Evolutionary conservation across 2,888 invertebrate species (phyloP).

Genomic region (Dolomedes plantarius): DNA sequence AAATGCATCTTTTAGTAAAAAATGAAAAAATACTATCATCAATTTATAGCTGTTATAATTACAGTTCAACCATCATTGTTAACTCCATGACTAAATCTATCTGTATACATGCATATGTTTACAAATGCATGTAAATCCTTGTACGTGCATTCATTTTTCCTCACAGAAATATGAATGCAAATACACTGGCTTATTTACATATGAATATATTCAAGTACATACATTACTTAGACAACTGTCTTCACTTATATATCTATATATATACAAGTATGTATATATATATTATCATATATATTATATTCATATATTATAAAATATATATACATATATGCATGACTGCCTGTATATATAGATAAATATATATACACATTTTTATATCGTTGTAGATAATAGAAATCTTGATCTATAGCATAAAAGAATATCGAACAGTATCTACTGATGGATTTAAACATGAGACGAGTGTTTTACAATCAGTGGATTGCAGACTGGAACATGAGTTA

Average conservation of each 20-base stretch:
- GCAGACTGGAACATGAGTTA: neutral
- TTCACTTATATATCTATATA: slow-evolving; percentile 15
- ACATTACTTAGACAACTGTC: neutral
- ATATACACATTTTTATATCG: slow-evolving; percentile 2
- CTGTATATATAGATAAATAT: slow-evolving; percentile 10
- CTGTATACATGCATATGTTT: too few species aligned
- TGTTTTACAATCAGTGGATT: neutral
- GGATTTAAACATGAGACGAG: neutral
- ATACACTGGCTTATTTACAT: too few species aligned
- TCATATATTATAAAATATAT: neutral
- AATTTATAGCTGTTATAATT: too few species aligned
- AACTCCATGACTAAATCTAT: too few species aligned
- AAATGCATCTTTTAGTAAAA: too few species aligned
- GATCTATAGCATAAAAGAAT: neutral
- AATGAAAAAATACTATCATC: too few species aligned
- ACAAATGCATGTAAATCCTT: too few species aligned
- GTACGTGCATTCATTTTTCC: too few species aligned
- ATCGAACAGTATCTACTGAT: neutral
- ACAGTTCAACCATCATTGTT: too few species aligned
- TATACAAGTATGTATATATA: neutral
- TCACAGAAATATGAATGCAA: too few species aligned
- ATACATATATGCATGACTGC: slow-evolving; percentile 3
- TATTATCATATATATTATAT: neutral
- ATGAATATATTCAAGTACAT: too few species aligned
- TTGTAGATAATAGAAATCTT: neutral